phyloP scores from a whole-genome alignment of 2,888 invertebrate genomes.

The Calliphora vomitoria region DNA sequence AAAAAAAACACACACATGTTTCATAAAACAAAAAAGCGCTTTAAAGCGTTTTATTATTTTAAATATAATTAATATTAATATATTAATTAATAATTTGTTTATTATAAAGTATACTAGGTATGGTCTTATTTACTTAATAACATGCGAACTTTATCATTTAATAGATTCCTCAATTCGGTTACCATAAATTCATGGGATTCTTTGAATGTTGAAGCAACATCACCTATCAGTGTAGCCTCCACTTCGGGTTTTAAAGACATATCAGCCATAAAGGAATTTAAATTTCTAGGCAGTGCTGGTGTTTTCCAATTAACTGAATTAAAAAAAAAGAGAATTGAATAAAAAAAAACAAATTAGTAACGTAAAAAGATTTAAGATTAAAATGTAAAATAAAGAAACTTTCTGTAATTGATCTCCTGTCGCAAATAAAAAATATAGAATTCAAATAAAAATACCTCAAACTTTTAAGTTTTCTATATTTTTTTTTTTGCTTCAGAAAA shows the following conservation, averaged over 20 bases:
- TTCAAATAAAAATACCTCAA: too few species aligned
- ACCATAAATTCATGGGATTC: constrained; percentile 83
- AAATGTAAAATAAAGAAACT: neutral
- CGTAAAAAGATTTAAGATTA: neutral
- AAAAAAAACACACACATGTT: constrained; percentile 55
- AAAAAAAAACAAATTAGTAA: neutral
- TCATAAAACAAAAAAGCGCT: constrained; percentile 22
- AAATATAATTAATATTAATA: constrained; percentile 15
- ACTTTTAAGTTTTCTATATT: too few species aligned
- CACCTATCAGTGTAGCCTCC: constrained; percentile 82
- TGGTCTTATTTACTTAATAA: constrained; percentile 80
- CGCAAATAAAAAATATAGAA: too few species aligned
- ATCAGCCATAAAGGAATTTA: constrained; percentile 83
- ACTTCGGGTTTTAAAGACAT: constrained; percentile 84
- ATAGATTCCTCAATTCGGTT: constrained; percentile 82
- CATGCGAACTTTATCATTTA: constrained; percentile 84
- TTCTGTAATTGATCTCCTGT: too few species aligned
- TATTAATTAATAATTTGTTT: constrained; percentile 24
- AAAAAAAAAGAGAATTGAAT: neutral
- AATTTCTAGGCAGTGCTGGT: constrained; percentile 81
- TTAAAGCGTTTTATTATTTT: constrained; percentile 14
- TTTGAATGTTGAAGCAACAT: constrained; percentile 82
- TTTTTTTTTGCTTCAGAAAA: too few species aligned
- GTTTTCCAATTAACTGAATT: constrained; percentile 81
- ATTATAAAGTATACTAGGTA: constrained; percentile 30